These are phyloP conservation scores for Chrysemys picta DNA, from an alignment of 2,113 vertebrate species.

Conservation along the genomic window DNA sequence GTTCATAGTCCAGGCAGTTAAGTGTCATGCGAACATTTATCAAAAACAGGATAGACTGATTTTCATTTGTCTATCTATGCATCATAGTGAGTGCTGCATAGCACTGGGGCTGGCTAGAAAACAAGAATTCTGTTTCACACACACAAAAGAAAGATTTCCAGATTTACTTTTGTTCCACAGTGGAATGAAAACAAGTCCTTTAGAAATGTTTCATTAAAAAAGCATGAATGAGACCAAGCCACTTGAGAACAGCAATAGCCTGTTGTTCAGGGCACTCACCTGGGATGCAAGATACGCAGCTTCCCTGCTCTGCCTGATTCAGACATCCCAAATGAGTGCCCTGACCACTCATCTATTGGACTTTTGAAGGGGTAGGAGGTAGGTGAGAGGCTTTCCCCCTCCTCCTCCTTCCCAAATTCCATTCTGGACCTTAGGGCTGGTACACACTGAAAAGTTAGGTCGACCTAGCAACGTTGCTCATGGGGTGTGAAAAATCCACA, in stretches of 20 bases:
- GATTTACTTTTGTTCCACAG: background rate
- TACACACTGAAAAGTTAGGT: background rate
- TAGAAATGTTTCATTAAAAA: background rate
- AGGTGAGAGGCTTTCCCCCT: background rate
- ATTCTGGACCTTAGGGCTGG: background rate
- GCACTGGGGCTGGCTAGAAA: background rate
- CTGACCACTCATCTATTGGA: background rate
- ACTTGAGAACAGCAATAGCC: background rate
- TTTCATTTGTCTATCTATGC: background rate
- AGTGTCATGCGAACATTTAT: background rate
- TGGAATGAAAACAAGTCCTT: background rate
- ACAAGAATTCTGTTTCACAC: background rate
- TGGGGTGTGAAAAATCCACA: too few relatives aligned
- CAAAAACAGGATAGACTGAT: background rate
- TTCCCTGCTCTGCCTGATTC: background rate
- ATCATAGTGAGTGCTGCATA: background rate
- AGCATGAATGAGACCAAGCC: background rate
- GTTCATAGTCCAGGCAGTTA: background rate
- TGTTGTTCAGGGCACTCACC: background rate
- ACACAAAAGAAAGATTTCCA: background rate
- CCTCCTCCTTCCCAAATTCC: background rate
- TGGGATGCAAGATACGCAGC: background rate
- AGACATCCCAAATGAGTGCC: background rate
- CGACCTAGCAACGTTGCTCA: background rate
- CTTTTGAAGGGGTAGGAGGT: too few relatives aligned